Percentiles rank a stretch among this genome's conserved stretches.
Conservation (phyloP, 2,888 invertebrate species). For the Tromatobia lineatoria region DNA sequence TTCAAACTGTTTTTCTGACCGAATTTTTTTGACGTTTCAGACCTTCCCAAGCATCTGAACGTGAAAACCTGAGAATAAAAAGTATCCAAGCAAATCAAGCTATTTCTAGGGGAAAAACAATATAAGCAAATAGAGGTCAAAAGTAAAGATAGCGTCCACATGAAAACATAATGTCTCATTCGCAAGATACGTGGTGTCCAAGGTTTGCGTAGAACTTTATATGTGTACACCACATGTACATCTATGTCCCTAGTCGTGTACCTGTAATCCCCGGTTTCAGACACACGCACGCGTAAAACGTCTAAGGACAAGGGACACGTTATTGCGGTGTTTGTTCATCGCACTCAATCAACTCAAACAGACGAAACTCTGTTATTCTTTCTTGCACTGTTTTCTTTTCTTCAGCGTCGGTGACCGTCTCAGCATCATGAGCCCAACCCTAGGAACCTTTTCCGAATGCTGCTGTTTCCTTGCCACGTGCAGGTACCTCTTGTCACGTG, state of each 20-base stretch:
- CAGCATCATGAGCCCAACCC: constrained; percentile 8
- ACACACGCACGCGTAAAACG: neutral
- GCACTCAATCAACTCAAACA: constrained; percentile 64
- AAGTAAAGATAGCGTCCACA: constrained; percentile 9
- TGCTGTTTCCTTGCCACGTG: constrained; percentile 19
- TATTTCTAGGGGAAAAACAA: neutral
- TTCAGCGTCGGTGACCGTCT: constrained; percentile 37
- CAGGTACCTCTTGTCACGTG: constrained; percentile 15
- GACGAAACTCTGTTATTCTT: constrained; percentile 52
- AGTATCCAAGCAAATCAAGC: neutral
- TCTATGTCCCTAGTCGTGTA: neutral
- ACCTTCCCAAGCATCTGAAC: no score
- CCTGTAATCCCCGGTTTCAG: neutral
- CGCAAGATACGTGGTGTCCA: constrained; percentile 30
- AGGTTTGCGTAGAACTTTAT: neutral
- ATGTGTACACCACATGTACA: neutral
- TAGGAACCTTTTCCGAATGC: constrained; percentile 40
- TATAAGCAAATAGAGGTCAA: constrained; percentile 9
- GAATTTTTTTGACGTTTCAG: no score
- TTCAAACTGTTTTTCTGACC: no score
- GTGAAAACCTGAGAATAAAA: no score
- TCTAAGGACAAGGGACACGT: constrained; percentile 30
- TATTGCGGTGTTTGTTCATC: constrained; percentile 66
- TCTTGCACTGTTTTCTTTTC: constrained; percentile 23
- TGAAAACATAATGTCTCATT: constrained; percentile 30